Evolutionary conservation across 2,888 invertebrate species (phyloP).

Genomic region (Pseudococcus viburni): DNA sequence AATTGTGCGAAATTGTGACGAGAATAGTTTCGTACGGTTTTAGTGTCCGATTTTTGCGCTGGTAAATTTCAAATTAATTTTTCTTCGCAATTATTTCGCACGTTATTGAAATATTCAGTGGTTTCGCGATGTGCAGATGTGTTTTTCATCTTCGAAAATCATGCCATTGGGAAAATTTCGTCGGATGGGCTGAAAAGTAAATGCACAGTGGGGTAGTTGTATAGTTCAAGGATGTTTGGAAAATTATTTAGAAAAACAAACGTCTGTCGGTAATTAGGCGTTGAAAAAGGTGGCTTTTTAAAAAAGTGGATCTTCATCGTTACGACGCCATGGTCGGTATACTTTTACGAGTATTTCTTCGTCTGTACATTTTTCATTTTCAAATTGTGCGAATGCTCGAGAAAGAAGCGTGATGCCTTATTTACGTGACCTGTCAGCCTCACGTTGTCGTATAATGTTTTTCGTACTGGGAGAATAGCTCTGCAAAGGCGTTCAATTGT

Average conservation of each 20-base stretch:
- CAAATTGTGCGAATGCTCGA: neutral
- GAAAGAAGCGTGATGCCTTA: neutral
- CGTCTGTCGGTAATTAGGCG: neutral
- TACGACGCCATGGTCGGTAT: neutral
- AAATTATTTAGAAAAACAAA: neutral
- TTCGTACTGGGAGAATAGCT: neutral
- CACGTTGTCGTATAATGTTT: neutral
- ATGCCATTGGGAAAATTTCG: neutral
- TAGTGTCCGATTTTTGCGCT: neutral
- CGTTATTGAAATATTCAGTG: slow-evolving; percentile 25
- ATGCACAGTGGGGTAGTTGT: neutral
- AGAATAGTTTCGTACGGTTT: neutral
- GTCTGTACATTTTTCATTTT: neutral
- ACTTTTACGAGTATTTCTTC: neutral
- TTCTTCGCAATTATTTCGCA: neutral
- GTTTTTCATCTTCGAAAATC: neutral
- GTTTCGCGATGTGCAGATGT: neutral
- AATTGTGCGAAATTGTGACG: neutral
- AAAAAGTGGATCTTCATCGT: neutral
- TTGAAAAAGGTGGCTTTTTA: neutral
- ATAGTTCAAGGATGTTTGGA: neutral
- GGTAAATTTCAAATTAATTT: neutral
- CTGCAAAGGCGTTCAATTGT: neutral
- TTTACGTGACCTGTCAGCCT: neutral
- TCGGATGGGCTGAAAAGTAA: neutral